Conservation (phyloP, 2,113 vertebrate genomes). For the Lasiurus borealis region DNA sequence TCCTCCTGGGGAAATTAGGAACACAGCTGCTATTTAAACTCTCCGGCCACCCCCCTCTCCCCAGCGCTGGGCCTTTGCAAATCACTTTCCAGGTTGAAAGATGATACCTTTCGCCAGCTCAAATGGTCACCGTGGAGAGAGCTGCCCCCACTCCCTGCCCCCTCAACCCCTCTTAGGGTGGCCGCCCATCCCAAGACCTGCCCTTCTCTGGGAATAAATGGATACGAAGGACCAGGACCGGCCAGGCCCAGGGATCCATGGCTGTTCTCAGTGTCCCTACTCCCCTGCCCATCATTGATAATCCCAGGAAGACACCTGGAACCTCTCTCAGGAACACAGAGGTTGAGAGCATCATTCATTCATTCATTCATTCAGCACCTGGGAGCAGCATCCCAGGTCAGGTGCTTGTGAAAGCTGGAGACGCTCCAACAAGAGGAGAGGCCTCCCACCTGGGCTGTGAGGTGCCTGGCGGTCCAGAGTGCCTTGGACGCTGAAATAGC, state of each 20-base stretch:
- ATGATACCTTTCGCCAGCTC: slow-evolving; percentile 49
- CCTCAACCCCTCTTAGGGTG: background rate
- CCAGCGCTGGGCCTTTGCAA: background rate
- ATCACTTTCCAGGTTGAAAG: slow-evolving; percentile 76
- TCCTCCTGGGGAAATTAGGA: slow-evolving; percentile 82
- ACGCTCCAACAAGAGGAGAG: too few relatives aligned
- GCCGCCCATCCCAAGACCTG: background rate
- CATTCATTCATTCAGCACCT: background rate
- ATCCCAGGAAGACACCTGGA: too few relatives aligned
- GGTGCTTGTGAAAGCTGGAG: background rate
- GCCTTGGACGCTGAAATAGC: background rate
- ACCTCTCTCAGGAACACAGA: background rate
- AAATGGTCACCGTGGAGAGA: background rate
- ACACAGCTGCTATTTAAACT: slow-evolving; percentile 83
- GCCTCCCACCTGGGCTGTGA: rapidly evolving
- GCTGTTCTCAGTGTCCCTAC: background rate
- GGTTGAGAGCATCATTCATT: background rate
- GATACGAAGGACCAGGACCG: background rate
- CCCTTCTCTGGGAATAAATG: background rate
- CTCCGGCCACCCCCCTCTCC: background rate
- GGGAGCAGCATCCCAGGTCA: background rate
- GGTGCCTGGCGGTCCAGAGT: background rate
- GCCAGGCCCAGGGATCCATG: too few relatives aligned
- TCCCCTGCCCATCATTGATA: background rate
- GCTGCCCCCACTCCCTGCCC: background rate